These are phyloP conservation scores for Oligia strigilis DNA, from an alignment of 2,888 invertebrate species.

Conservation along the genomic window DNA sequence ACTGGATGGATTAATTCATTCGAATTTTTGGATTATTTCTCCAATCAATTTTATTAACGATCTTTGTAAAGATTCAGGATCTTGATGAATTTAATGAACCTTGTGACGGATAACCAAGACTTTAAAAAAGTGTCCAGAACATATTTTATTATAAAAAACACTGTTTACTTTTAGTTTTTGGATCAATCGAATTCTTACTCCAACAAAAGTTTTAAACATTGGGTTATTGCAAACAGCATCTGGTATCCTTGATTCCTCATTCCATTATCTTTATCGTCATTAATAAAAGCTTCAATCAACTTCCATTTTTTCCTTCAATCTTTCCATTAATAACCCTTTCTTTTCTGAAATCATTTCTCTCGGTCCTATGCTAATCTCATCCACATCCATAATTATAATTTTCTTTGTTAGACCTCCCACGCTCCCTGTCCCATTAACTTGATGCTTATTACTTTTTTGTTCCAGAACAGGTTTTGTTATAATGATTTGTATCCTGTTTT, in stretches of 20 bases:
- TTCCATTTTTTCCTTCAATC: constrained; percentile 5
- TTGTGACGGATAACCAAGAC: neutral
- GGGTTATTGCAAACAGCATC: neutral
- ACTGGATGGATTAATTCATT: constrained; percentile 27
- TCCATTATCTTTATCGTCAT: constrained; percentile 3
- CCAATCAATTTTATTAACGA: neutral
- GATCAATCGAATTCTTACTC: neutral
- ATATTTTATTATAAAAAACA: neutral
- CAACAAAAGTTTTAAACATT: neutral
- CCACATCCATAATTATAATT: constrained; percentile 24
- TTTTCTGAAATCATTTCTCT: constrained; percentile 14
- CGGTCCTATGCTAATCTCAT: constrained; percentile 4
- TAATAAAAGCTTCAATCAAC: constrained; percentile 23
- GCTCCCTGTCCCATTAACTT: constrained; percentile 11
- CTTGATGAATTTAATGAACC: neutral
- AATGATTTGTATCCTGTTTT: neutral
- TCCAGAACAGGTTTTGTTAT: constrained; percentile 26
- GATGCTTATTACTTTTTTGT: constrained; percentile 29
- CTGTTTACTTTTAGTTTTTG: neutral
- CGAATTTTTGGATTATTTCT: constrained; percentile 12
- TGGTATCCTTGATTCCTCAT: neutral
- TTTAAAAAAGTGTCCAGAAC: neutral
- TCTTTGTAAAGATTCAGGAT: neutral
- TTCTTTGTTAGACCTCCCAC: constrained; percentile 53
- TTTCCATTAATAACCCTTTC: constrained; percentile 13